These are phyloP conservation scores for Procambarus virginalis DNA, from an alignment of 1,140 invertebrate species.

Conservation along the genomic window DNA sequence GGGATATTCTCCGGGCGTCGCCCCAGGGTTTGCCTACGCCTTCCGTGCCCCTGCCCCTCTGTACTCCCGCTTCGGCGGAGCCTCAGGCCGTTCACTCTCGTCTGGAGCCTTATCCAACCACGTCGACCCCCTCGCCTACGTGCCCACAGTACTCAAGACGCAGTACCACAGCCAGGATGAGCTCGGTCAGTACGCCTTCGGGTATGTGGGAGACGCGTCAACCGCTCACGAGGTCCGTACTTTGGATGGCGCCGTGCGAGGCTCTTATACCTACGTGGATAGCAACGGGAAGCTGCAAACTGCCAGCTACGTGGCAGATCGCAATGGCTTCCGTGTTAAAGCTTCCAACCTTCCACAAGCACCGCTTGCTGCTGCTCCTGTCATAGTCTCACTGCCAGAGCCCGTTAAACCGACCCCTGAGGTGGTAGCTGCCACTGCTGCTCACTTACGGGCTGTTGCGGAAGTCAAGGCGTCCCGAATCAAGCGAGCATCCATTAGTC, in stretches of 20 bases:
- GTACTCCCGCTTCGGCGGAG: background rate
- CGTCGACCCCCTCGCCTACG: background rate
- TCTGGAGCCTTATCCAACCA: background rate
- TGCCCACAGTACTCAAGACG: constrained; percentile 60
- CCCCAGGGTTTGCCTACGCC: constrained; percentile 69
- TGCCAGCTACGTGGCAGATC: constrained; percentile 70
- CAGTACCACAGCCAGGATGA: constrained; percentile 70
- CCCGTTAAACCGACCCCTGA: constrained; percentile 71
- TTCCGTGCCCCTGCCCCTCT: constrained; percentile 58
- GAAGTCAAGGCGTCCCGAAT: constrained; percentile 64
- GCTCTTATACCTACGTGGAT: constrained; percentile 71
- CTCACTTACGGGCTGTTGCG: constrained; percentile 71
- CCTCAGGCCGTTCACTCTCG: background rate
- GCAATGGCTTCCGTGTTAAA: constrained; percentile 62
- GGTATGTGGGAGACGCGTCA: constrained; percentile 75
- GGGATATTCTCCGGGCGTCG: constrained; percentile 63
- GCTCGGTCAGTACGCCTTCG: constrained; percentile 78
- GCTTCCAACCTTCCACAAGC: constrained; percentile 64
- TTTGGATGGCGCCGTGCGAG: constrained; percentile 65
- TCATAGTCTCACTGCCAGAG: constrained; percentile 16
- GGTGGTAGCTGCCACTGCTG: constrained; percentile 71
- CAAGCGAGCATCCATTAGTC: constrained; percentile 1
- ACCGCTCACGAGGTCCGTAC: constrained; percentile 69
- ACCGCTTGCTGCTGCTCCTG: constrained; percentile 4
- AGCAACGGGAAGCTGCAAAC: constrained; percentile 69